Percentiles rank a stretch among this genome's conserved stretches.
Conservation (phyloP, 2,797 vertebrate genomes). For the Muscicapa comitata region DNA sequence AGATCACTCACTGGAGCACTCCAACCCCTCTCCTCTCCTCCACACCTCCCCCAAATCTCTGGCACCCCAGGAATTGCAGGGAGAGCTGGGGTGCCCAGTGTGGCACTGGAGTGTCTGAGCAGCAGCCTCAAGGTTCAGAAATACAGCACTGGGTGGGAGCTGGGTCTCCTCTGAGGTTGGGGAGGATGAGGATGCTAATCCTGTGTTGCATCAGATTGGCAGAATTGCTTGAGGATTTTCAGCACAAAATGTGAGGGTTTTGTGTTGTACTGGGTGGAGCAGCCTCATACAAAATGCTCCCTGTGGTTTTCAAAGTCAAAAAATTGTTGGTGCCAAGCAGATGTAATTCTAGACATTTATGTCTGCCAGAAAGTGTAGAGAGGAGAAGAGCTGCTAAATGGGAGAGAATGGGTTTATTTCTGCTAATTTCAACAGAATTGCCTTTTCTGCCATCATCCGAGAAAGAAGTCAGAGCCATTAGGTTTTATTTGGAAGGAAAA, state of each 20-base stretch:
- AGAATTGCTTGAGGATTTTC: background rate
- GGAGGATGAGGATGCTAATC: background rate
- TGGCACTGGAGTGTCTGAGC: background rate
- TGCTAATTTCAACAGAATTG: slow-evolving; percentile 19
- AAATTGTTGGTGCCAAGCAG: background rate
- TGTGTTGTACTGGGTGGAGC: background rate
- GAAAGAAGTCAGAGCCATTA: background rate
- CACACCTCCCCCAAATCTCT: background rate
- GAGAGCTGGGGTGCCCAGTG: background rate
- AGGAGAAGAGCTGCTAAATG: background rate
- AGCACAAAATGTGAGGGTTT: background rate
- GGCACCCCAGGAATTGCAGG: background rate
- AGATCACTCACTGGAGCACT: background rate
- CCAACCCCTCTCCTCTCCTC: background rate
- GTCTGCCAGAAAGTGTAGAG: background rate
- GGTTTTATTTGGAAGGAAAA: background rate
- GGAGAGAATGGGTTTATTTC: background rate
- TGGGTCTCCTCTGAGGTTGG: background rate
- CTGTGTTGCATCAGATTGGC: background rate
- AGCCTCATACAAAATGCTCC: background rate
- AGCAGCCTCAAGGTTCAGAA: background rate
- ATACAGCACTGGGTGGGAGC: background rate
- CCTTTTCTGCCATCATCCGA: background rate
- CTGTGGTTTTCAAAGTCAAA: background rate
- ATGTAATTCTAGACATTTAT: background rate